A percentile compares a stretch with the other conserved stretches of the same genome.
These are phyloP conservation scores for Pedetes capensis DNA, from an alignment of 2,113 vertebrate genomes.

Conservation along the genomic window DNA sequence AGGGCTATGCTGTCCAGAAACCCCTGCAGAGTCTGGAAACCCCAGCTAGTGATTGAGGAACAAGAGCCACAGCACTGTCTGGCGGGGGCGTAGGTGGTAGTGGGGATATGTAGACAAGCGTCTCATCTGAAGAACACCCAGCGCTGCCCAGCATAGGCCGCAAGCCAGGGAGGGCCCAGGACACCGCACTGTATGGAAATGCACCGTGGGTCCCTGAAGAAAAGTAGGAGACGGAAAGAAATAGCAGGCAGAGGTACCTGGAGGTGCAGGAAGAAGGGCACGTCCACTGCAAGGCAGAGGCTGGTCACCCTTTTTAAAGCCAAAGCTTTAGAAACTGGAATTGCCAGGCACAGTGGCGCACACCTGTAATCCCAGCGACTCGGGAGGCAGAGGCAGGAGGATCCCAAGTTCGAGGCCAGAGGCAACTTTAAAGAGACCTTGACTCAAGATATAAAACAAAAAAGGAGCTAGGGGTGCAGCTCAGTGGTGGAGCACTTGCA, in stretches of 20 bases:
- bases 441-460: no score
- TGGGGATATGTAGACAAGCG: background rate
- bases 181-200: background rate
- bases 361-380: no score
- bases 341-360: no score
- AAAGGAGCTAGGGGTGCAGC: no score
- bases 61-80: background rate
- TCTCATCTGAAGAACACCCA: background rate
- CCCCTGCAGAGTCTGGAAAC: background rate
- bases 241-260: background rate
- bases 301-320: background rate
- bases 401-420: no score
- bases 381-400: no score
- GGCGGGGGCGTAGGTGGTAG: no score
- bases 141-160: background rate
- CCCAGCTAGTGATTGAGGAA: background rate
- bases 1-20: background rate
- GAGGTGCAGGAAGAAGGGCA: background rate
- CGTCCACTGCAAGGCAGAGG: background rate
- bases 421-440: no score
- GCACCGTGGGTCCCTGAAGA: background rate
- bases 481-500: no score
- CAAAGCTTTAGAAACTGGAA: background rate
- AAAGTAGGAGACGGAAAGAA: background rate
- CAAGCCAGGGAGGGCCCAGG: background rate